Evolutionary conservation across 2,888 invertebrate genomes (phyloP), one percentile per base, ranked within the genome.

Genomic region (Crocallis elinguaria): DNA sequence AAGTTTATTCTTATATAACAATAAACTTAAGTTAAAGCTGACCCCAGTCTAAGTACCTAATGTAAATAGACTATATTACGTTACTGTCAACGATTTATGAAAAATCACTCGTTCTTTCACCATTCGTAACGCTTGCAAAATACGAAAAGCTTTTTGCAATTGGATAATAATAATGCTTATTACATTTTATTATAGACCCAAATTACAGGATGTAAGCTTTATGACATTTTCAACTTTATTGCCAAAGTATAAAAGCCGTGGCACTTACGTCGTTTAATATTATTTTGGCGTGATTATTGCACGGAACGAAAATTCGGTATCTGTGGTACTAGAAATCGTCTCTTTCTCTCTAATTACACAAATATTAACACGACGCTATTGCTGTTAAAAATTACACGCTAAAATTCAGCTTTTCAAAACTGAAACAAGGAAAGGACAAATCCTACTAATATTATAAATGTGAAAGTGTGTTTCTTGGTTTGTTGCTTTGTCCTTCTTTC

Each of bases 281-380:
- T 60, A 65, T 61, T 59, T 51, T 55, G 30, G 38, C 35, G 53
- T 60, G 58, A 65, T 62, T 60, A 65, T 59, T 55, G 29, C 29
- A 3, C 29, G 17, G 32, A 27, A 39, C 16, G 32, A 23, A 29
- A 27, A 21, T 4, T 17, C 51, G 45, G 44, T 51, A 39, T 11
- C 13, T 9, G 9, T 39, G 21, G 9, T 50, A 21, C 11, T 5
- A 12, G 33, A 2, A 21, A n/a, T n/a, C n/a, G 19, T 4, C 6
- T 6, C 6, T 19, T 4, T 21, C n/a, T 7, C 2, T 32, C 17
- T 16, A 11, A 5, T 45, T 13, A 44, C 33, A 5, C 16, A 23
- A 9, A 30, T 11, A 35, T 35, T 35, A 2, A 14, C 32, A 13
- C 6, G 12, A 7, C 1, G 4, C 1, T 0, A 7, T 19, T 19